A percentile compares a stretch with the other conserved stretches of the same genome.
These are phyloP conservation scores for Stegodyphus dumicola DNA, from an alignment of 1,140 invertebrate species.

Conservation along the genomic window DNA sequence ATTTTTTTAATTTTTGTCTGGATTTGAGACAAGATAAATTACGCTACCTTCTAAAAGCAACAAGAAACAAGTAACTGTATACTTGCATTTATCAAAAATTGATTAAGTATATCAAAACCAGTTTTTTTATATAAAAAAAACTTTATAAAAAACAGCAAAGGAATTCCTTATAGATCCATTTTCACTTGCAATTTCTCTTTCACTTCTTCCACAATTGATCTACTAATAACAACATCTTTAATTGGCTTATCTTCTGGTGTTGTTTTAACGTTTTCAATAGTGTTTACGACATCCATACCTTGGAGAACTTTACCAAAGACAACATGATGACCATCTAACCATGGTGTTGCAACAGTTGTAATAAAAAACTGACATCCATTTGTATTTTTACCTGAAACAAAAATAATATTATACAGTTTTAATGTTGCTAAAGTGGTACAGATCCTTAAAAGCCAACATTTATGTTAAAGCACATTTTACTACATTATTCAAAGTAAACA, in stretches of 20 bases:
- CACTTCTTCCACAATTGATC: slow-evolving; percentile 44
- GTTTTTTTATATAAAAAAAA: not conserved
- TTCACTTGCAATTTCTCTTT: slow-evolving; percentile 33
- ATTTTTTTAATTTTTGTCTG: too few species aligned
- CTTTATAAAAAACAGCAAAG: not conserved
- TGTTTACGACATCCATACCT: slow-evolving; percentile 86
- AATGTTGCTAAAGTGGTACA: too few species aligned
- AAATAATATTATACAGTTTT: not conserved
- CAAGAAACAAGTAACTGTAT: not conserved
- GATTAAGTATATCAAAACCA: not conserved
- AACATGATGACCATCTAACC: slow-evolving; percentile 92
- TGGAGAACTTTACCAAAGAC: slow-evolving; percentile 90
- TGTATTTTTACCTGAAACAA: slow-evolving; percentile 54
- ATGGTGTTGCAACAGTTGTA: slow-evolving; percentile 86
- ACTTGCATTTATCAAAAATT: not conserved
- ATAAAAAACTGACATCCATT: slow-evolving; percentile 94
- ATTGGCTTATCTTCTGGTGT: slow-evolving; percentile 53
- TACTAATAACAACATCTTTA: slow-evolving; percentile 40
- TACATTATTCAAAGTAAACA: too few species aligned
- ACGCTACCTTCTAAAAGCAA: not conserved
- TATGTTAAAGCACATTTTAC: too few species aligned
- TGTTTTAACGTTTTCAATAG: slow-evolving; percentile 75
- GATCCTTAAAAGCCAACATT: too few species aligned
- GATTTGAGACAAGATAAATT: too few species aligned
- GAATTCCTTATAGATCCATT: slow-evolving; percentile 8